Evolutionary conservation across 1,140 invertebrate species (phyloP).

Genomic region (Drosophila bocqueti): DNA sequence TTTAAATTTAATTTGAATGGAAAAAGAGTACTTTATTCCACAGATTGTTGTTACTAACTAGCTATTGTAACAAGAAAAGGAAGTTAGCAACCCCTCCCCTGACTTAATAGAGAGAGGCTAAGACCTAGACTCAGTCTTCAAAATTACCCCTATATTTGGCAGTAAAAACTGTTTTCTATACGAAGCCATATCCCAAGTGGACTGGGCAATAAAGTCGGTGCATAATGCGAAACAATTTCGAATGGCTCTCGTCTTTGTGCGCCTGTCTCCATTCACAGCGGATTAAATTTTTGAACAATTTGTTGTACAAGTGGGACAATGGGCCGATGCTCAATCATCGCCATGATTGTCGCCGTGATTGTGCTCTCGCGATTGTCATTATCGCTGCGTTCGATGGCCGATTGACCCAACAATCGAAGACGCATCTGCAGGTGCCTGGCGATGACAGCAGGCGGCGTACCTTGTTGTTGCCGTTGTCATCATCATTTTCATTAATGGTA

Average conservation of each 20-base stretch:
- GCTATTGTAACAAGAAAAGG: too few relatives aligned
- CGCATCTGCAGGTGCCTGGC: constrained; percentile 70
- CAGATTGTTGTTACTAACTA: neutral
- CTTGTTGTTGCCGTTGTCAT: constrained; percentile 66
- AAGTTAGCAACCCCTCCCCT: too few relatives aligned
- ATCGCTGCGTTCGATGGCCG: constrained; percentile 56
- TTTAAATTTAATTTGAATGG: neutral
- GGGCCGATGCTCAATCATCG: constrained; percentile 9
- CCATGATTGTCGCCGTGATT: constrained; percentile 13
- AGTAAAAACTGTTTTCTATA: neutral
- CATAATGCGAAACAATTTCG: neutral
- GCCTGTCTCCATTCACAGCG: neutral
- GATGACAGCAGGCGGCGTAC: constrained; percentile 58
- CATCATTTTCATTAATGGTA: constrained; percentile 83
- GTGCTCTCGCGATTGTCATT: constrained; percentile 6
- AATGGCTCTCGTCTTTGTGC: neutral
- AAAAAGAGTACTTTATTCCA: neutral
- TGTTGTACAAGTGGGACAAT: constrained; percentile 14
- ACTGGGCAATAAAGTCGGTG: neutral
- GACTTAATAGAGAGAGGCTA: too few relatives aligned
- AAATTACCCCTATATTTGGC: neutral
- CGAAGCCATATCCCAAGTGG: neutral
- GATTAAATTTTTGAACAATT: neutral
- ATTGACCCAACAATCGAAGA: constrained; percentile 74
- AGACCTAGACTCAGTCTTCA: neutral